A percentile compares a stretch with the other conserved stretches of the same genome.
These are phyloP conservation scores for Colinus virginianus DNA, from an alignment of 2,113 vertebrate species.

Conservation along the genomic window DNA sequence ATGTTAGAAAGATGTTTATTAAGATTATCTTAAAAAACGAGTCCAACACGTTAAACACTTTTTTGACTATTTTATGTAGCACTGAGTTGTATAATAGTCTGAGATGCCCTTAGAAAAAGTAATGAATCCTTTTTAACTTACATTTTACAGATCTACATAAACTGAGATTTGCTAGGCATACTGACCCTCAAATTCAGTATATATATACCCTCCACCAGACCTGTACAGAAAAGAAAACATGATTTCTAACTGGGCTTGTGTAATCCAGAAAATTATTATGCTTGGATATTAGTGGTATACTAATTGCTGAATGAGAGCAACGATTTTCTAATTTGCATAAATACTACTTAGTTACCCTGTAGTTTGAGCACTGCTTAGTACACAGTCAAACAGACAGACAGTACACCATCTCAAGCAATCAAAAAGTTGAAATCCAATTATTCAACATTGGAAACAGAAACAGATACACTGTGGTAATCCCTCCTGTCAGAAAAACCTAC, in stretches of 20 bases:
- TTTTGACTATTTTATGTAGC: not conserved
- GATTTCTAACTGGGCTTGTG: not conserved
- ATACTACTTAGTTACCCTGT: not conserved
- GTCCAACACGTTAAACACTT: not conserved
- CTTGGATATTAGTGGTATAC: constrained; percentile 9
- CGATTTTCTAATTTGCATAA: not conserved
- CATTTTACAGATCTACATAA: not conserved
- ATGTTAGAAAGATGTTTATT: not conserved
- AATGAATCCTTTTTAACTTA: not conserved
- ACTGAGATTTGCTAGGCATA: not conserved
- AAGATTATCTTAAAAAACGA: not conserved
- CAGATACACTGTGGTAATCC: not conserved
- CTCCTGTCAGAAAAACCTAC: not conserved
- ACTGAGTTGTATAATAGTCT: not conserved
- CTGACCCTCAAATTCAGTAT: not conserved
- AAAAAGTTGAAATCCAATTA: not conserved
- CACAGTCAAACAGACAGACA: not conserved
- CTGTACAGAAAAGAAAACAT: not conserved
- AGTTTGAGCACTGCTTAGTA: not conserved
- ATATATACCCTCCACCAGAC: not conserved
- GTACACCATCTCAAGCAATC: not conserved
- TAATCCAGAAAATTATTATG: not conserved
- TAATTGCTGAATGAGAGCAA: constrained; percentile 23
- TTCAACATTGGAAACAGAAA: not conserved
- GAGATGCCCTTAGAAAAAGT: not conserved